Percentiles rank a stretch among this genome's conserved stretches.
phyloP scores from a whole-genome alignment of 2,888 invertebrate genomes.

The Folsomia candida region DNA sequence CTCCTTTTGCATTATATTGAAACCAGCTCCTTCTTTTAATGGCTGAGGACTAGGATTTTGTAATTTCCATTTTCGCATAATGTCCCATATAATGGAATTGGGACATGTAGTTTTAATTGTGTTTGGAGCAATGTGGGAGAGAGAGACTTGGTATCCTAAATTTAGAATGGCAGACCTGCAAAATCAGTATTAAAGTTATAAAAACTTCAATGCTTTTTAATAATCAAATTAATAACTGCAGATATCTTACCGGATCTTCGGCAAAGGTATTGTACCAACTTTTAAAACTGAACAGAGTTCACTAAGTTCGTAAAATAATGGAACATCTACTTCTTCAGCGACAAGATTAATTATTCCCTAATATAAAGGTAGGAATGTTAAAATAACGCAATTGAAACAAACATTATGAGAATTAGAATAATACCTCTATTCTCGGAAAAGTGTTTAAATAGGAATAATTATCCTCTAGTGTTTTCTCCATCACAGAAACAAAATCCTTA shows the following conservation, averaged over 20 bases:
- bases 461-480: slow-evolving; percentile 58
- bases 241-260: slow-evolving; percentile 63
- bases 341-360: slow-evolving; percentile 76
- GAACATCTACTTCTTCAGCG: slow-evolving; percentile 79
- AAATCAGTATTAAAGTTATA: slow-evolving; percentile 7
- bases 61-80: slow-evolving; percentile 75
- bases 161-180: slow-evolving; percentile 82
- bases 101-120: slow-evolving; percentile 94
- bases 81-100: slow-evolving; percentile 81
- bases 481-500: slow-evolving; percentile 67
- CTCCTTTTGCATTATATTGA: slow-evolving; percentile 30
- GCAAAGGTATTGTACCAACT: slow-evolving; percentile 67
- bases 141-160: slow-evolving; percentile 86
- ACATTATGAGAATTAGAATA: not conserved
- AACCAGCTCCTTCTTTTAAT: slow-evolving; percentile 56
- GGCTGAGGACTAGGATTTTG: slow-evolving; percentile 67
- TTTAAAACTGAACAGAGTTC: slow-evolving; percentile 72
- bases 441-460: slow-evolving; percentile 64
- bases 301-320: slow-evolving; percentile 83
- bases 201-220: not conserved
- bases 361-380: not conserved
- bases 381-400: not conserved
- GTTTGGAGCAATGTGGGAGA: slow-evolving; percentile 81
- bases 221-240: not conserved
- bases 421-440: slow-evolving; percentile 64